These are phyloP conservation scores for Babylonia areolata DNA, from an alignment of 1,140 invertebrate genomes.

Conservation along the genomic window DNA sequence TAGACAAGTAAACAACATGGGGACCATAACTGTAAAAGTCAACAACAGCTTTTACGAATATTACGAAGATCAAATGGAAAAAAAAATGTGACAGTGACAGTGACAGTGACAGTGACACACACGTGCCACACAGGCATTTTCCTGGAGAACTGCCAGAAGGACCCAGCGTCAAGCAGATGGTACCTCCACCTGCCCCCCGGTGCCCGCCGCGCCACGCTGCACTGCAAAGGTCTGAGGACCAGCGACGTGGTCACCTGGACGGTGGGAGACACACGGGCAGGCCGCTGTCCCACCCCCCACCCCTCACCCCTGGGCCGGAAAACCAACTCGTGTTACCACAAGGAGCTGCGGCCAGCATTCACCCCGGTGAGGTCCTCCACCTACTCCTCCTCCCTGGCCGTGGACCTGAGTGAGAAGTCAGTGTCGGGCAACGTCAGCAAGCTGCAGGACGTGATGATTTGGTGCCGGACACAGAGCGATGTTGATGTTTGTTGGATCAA, in stretches of 20 bases:
- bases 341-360: not conserved
- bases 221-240: not conserved
- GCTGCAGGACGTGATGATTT: not conserved
- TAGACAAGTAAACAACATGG: no score
- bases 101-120: no score
- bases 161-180: not conserved
- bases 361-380: not conserved
- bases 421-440: not conserved
- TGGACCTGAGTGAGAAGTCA: not conserved
- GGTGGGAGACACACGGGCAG: not conserved
- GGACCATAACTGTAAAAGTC: no score
- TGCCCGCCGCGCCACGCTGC: not conserved
- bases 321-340: not conserved
- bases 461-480: not conserved
- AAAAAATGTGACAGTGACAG: no score
- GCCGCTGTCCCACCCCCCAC: not conserved
- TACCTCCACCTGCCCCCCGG: not conserved
- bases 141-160: not conserved
- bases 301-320: not conserved
- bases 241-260: not conserved
- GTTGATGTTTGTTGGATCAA: not conserved
- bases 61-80: no score
- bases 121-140: not conserved
- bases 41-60: no score
- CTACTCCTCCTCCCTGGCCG: not conserved